phyloP scores from a whole-genome alignment of 2,797 vertebrate species.

The Tachyglossus aculeatus region DNA sequence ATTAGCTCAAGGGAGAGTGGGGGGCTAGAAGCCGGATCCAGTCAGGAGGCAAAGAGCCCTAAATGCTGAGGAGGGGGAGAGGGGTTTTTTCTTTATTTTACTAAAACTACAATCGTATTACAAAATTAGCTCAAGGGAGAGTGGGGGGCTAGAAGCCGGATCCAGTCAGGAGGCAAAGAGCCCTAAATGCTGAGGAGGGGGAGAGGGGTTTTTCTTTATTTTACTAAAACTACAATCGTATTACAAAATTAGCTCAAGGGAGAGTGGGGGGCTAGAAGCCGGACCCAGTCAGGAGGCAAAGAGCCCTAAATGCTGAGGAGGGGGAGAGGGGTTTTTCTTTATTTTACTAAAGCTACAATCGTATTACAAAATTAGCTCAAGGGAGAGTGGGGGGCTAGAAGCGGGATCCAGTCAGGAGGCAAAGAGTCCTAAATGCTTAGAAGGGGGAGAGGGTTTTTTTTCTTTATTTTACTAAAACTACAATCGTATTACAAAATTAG shows the following conservation, averaged over 20 bases:
- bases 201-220: too few species aligned
- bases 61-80: background rate
- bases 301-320: background rate
- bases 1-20: constrained; percentile 43
- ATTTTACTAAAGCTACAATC: too few species aligned
- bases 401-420: background rate
- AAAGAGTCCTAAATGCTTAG: background rate
- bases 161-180: background rate
- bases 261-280: constrained; percentile 36
- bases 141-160: constrained; percentile 24
- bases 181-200: background rate
- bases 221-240: too few species aligned
- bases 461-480: too few species aligned
- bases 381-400: constrained; percentile 37
- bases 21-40: background rate
- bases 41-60: background rate
- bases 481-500: constrained; percentile 74
- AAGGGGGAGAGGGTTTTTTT: background rate
- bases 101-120: too few species aligned
- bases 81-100: too few species aligned
- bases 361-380: constrained; percentile 74
- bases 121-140: constrained; percentile 62
- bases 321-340: too few species aligned
- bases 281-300: background rate
- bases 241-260: constrained; percentile 70